Conservation (phyloP, 35 echinoderm and acorn worm species). For the Heliocidaris tuberculata region DNA sequence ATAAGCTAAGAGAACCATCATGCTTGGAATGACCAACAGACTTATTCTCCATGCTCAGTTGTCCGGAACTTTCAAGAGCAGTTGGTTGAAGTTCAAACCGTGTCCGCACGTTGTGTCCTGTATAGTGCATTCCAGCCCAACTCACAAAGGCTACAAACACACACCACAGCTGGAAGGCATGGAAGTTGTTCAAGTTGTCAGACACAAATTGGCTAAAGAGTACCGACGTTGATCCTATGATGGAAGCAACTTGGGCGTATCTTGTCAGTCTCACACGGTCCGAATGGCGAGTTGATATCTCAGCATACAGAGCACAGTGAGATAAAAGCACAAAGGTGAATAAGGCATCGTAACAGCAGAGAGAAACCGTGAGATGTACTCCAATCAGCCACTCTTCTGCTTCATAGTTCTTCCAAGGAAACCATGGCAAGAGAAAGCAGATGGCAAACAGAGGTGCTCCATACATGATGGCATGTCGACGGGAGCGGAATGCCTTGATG, state of each 20-base stretch:
- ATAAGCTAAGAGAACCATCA: neutral
- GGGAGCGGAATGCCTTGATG: constrained; percentile 54
- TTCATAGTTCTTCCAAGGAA: constrained; percentile 83
- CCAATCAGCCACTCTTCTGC: constrained; percentile 75
- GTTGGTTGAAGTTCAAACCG: constrained; percentile 36
- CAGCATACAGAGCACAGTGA: constrained; percentile 83
- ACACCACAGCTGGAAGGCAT: constrained; percentile 81
- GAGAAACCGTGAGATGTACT: constrained; percentile 71
- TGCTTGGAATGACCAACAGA: neutral
- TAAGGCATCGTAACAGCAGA: constrained; percentile 88
- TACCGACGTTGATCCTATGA: constrained; percentile 64
- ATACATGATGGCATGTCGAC: constrained; percentile 73
- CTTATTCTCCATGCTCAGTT: constrained; percentile 13
- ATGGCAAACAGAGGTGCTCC: constrained; percentile 79
- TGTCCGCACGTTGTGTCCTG: constrained; percentile 69
- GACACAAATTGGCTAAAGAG: constrained; percentile 69
- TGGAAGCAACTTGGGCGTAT: constrained; percentile 73
- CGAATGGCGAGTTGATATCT: constrained; percentile 78
- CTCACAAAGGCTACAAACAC: constrained; percentile 72
- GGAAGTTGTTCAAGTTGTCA: constrained; percentile 76
- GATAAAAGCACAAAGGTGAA: constrained; percentile 90
- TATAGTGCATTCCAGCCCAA: constrained; percentile 79
- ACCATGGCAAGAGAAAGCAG: constrained; percentile 89
- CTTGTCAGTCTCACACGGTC: constrained; percentile 74
- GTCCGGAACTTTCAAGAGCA: neutral